Base-by-base conservation (phyloP, 2,797 vertebrate species). In the Danio aesculapii region DNA sequence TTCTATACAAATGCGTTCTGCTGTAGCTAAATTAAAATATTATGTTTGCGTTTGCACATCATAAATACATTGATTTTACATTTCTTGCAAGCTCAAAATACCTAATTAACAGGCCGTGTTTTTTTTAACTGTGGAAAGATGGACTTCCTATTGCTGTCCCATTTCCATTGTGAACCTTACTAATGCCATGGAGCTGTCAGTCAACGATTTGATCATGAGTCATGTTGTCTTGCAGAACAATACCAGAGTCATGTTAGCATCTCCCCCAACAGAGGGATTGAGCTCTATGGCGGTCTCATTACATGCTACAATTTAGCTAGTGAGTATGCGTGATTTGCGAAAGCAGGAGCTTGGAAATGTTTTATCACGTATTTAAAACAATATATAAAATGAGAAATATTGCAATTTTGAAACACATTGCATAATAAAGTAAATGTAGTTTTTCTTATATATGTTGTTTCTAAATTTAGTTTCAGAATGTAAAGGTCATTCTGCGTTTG, bases 141-240 rank as follows among this genome's bases (percentile, higher is more conserved):
- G 14, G 67, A 79, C 77, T 84, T 73, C 71, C 76, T 67, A 59
- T 61, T 67, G 61, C 58, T 75, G 62, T 62, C 50, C 64, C 62
- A 12, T 75, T 78, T 50, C 44, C 57, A 55, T 84, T 84, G 82
- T 82, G 74, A 46, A 53, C 44, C 61, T 43, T 21, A n/a, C 73
- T 68, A 55, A 77, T 72, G 67, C 72, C 58, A 66, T 43, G 41
- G 78, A 93, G 91, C 96, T 95, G 95, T 95, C 96, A 96, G 90
- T 97, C 96, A 96, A 90, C 91, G 87, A 91, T 91, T 88, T 83
- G 92, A 93, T 91, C 94, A 92, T 92, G 92, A 93, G 92, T 92
- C 90, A 89, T 94, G 95, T 96, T 92, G 95, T 95, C 95, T 91
- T 92, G 91, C 94, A 92, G 92, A 90, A 95, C 94, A 92, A 95